Percentiles rank a stretch among this genome's conserved stretches.
phyloP scores from a whole-genome alignment of 2,888 invertebrate genomes.

The Lissocephala sabroskyi region DNA sequence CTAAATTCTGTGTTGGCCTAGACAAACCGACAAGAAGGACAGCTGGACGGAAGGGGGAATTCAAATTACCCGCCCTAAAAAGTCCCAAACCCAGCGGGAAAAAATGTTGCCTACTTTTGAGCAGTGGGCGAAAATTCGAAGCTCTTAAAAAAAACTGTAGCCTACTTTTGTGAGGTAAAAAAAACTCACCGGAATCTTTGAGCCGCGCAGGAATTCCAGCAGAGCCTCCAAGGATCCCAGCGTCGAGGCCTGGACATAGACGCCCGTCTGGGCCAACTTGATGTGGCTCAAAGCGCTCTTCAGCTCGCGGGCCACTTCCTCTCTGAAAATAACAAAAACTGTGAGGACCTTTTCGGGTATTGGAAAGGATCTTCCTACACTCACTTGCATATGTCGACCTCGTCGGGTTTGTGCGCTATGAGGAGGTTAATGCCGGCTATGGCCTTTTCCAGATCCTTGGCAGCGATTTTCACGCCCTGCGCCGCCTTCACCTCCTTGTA shows the following conservation, averaged over 20 bases:
- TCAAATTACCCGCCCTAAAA: too few species aligned
- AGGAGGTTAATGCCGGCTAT: slow-evolving; percentile 95
- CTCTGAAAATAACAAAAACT: slow-evolving; percentile 75
- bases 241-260: slow-evolving; percentile 99
- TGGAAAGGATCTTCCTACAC: slow-evolving; percentile 16
- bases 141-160: not conserved
- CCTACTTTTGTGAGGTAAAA: not conserved
- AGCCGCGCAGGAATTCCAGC: slow-evolving; percentile 90
- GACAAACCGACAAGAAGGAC: too few species aligned
- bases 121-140: not conserved
- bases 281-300: slow-evolving; percentile 93
- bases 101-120: not conserved
- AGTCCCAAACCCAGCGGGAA: not conserved
- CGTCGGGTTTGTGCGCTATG: slow-evolving; percentile 94
- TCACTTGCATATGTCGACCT: slow-evolving; percentile 87
- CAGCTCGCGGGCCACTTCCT: slow-evolving; percentile 90
- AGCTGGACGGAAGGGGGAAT: too few species aligned
- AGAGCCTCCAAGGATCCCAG: slow-evolving; percentile 98
- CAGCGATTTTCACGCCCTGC: slow-evolving; percentile 98
- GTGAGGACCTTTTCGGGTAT: too few species aligned
- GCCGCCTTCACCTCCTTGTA: slow-evolving; percentile 96
- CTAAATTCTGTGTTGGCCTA: slow-evolving; percentile 25
- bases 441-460: slow-evolving; percentile 97
- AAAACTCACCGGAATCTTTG: slow-evolving; percentile 91
- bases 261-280: slow-evolving; percentile 92